Percentiles rank a stretch among this genome's conserved stretches.
phyloP scores from a whole-genome alignment of 1,140 invertebrate species.

The Drosophila lacteicornis region DNA sequence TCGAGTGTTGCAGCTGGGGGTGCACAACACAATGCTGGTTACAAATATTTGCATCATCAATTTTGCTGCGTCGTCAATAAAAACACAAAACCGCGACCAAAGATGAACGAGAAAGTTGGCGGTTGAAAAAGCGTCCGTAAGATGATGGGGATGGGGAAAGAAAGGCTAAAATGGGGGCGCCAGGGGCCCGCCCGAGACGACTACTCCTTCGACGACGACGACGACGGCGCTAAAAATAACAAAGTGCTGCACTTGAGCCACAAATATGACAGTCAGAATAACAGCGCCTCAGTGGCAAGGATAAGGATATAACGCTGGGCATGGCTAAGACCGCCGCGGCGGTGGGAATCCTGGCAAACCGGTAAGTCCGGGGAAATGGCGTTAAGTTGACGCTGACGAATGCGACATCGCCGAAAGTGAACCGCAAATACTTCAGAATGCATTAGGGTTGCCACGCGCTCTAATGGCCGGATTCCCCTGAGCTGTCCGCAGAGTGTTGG shows the following conservation, averaged over 20 bases:
- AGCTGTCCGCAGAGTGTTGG: conserved; percentile 5
- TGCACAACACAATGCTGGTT: conserved; percentile 10
- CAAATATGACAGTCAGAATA: conserved; percentile 67
- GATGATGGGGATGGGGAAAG: neutral
- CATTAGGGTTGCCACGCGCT: conserved; percentile 41
- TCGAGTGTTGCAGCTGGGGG: neutral
- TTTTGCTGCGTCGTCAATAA: conserved; percentile 55
- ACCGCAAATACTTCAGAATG: conserved; percentile 42
- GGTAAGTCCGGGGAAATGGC: conserved; percentile 21
- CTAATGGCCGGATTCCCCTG: conserved; percentile 7
- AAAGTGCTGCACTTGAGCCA: conserved; percentile 71
- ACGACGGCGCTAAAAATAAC: conserved; percentile 68
- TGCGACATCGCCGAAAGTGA: conserved; percentile 52
- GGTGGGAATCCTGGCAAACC: conserved; percentile 10
- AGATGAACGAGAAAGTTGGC: conserved; percentile 23
- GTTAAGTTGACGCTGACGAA: conserved; percentile 71
- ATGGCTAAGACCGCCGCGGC: neutral
- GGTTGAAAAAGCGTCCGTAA: conserved; percentile 4
- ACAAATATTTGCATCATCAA: conserved; percentile 68
- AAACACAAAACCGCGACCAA: conserved; percentile 22
- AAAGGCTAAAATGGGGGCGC: conserved; percentile 9
- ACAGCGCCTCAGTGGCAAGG: conserved; percentile 37
- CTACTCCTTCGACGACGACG: conserved; percentile 23
- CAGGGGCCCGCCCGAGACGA: neutral
- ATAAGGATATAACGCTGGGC: conserved; percentile 25